Evolutionary conservation across 2,888 invertebrate genomes (phyloP).

Genomic region (Bellardia bayeri): DNA sequence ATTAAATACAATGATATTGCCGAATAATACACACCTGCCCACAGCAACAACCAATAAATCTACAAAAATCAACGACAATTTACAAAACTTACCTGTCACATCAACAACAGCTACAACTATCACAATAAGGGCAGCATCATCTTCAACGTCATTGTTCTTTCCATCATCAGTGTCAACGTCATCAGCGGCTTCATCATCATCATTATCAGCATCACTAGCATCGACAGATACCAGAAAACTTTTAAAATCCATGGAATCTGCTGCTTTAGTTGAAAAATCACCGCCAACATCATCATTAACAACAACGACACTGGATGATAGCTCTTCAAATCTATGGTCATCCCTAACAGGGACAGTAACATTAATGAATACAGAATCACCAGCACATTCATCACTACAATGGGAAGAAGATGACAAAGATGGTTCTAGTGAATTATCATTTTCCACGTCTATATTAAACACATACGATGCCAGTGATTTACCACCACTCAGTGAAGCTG

Average conservation of each 20-base stretch:
- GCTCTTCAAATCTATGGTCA: constrained; percentile 49
- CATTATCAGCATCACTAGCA: constrained; percentile 20
- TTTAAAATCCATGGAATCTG: constrained; percentile 55
- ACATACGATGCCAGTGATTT: constrained; percentile 68
- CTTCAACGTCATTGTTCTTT: constrained; percentile 32
- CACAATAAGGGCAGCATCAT: constrained; percentile 28
- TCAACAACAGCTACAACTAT: constrained; percentile 42
- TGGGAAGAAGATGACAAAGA: constrained; percentile 43
- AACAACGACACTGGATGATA: constrained; percentile 53
- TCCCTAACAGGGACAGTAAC: constrained; percentile 51
- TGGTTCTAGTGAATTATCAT: constrained; percentile 65
- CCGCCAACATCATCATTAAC: constrained; percentile 74
- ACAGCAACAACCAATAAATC: constrained; percentile 62
- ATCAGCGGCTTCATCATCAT: background rate
- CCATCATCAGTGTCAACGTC: constrained; percentile 34
- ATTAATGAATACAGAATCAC: constrained; percentile 47
- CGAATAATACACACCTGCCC: constrained; percentile 54
- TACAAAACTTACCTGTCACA: constrained; percentile 61
- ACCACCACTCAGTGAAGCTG: constrained; percentile 69
- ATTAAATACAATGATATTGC: constrained; percentile 49
- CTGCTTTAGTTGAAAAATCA: constrained; percentile 58
- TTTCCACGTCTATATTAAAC: constrained; percentile 61
- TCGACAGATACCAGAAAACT: constrained; percentile 21
- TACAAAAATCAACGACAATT: constrained; percentile 62
- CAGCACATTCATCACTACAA: constrained; percentile 41